These are phyloP conservation scores for Drosophila ezoana DNA, from an alignment of 2,888 invertebrate genomes.

Conservation along the genomic window DNA sequence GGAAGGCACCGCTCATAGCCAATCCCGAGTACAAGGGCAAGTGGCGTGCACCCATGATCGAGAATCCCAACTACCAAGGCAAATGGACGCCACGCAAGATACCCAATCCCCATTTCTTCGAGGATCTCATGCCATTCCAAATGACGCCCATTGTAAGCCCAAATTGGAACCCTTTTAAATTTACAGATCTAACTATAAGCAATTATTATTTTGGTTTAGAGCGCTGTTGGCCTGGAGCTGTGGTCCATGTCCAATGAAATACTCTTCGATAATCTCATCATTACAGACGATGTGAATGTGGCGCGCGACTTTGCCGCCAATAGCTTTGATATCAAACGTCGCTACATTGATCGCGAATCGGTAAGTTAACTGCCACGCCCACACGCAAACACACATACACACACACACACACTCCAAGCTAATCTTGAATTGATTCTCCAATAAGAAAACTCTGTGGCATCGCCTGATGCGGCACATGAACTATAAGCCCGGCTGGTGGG, in stretches of 20 bases:
- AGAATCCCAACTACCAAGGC: slow-evolving; percentile 97
- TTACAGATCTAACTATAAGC: neutral
- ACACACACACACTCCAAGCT: slow-evolving; percentile 12
- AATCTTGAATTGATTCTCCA: slow-evolving; percentile 25
- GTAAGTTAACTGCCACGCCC: slow-evolving; percentile 87
- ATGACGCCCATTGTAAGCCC: slow-evolving; percentile 95
- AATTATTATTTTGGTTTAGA: slow-evolving; percentile 86
- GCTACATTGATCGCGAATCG: slow-evolving; percentile 91
- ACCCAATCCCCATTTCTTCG: slow-evolving; percentile 96
- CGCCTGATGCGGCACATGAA: slow-evolving; percentile 90
- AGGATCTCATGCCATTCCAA: slow-evolving; percentile 94
- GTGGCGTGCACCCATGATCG: slow-evolving; percentile 95
- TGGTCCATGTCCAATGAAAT: slow-evolving; percentile 99
- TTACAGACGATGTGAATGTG: slow-evolving; percentile 92
- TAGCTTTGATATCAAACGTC: slow-evolving; percentile 93
- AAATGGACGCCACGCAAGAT: slow-evolving; percentile 96
- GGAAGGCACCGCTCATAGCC: slow-evolving; percentile 93
- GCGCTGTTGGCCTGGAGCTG: slow-evolving; percentile 97
- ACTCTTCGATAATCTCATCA: slow-evolving; percentile 97
- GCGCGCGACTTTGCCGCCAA: slow-evolving; percentile 93
- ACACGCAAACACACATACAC: neutral
- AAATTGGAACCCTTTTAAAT: neutral
- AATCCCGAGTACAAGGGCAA: slow-evolving; percentile 97
- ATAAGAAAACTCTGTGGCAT: slow-evolving; percentile 90
- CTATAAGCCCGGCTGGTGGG: slow-evolving; percentile 93